Evolutionary conservation across 2,888 invertebrate species (phyloP).

Genomic region (Arrhopalites spinosus): DNA sequence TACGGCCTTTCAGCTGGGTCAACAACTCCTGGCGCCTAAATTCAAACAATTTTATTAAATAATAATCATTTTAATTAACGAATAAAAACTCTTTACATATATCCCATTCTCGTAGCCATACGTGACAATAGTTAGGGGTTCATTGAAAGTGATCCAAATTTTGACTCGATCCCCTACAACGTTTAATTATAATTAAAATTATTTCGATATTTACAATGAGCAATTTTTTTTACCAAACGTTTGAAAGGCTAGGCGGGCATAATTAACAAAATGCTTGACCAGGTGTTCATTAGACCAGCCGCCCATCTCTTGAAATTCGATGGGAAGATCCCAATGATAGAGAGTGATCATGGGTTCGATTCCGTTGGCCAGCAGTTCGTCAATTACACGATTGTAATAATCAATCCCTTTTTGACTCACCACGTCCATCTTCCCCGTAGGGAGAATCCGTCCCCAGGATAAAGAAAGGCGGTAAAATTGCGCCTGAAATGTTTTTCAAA

Average conservation of each 20-base stretch:
- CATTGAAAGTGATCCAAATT: not conserved
- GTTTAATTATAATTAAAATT: no score
- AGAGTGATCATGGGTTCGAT: conserved; percentile 58
- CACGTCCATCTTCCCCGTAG: conserved; percentile 57
- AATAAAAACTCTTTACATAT: no score
- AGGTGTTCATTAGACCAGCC: conserved; percentile 50
- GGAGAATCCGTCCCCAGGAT: conserved; percentile 61
- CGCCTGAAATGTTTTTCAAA: conserved; percentile 30
- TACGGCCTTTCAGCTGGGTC: conserved; percentile 64
- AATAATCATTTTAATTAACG: no score
- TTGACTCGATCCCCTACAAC: not conserved
- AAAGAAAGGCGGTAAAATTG: conserved; percentile 51
- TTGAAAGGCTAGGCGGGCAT: conserved; percentile 45
- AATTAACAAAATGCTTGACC: conserved; percentile 46
- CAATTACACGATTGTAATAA: conserved; percentile 60
- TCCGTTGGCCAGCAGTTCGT: conserved; percentile 58
- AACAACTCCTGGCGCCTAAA: conserved; percentile 56
- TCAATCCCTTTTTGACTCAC: conserved; percentile 59
- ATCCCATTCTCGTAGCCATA: no score
- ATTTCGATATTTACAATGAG: no score
- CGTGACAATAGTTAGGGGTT: not conserved
- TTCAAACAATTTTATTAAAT: conserved; percentile 51
- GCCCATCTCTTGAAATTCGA: conserved; percentile 54
- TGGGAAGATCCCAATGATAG: conserved; percentile 12
- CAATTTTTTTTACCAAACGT: conserved; percentile 47